A percentile compares a stretch with the other conserved stretches of the same genome.
Evolutionary conservation across 2,888 invertebrate species (phyloP).

Genomic region (Adineta ricciae): DNA sequence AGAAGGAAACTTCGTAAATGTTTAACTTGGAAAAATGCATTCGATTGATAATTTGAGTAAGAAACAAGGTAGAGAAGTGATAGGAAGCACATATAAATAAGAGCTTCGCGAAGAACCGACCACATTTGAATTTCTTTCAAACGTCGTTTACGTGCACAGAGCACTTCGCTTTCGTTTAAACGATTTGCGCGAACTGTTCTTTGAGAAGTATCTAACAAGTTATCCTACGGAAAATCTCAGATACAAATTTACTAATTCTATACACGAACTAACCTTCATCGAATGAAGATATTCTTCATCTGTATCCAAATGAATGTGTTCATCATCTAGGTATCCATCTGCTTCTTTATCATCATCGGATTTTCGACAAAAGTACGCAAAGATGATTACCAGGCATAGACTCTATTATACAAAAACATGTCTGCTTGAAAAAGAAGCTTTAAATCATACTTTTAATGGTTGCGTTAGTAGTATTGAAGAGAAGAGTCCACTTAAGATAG

Average conservation of each 20-base stretch:
- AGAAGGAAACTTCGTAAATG: slow-evolving; percentile 23
- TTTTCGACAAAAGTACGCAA: too few species aligned
- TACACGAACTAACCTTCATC: too few species aligned
- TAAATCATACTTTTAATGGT: neutral
- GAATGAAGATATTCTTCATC: too few species aligned
- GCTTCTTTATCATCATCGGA: too few species aligned
- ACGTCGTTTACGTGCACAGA: neutral
- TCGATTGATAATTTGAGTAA: neutral
- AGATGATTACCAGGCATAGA: too few species aligned
- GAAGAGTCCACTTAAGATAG: neutral
- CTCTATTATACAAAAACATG: too few species aligned
- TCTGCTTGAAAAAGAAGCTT: too few species aligned
- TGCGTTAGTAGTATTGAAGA: neutral
- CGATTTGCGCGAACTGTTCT: neutral
- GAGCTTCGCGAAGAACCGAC: neutral
- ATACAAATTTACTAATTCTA: too few species aligned
- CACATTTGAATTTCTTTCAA: slow-evolving; percentile 16
- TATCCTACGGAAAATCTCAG: too few species aligned
- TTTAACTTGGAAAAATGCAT: slow-evolving; percentile 21
- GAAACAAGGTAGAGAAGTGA: slow-evolving; percentile 18
- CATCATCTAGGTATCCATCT: too few species aligned
- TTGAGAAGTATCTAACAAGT: too few species aligned
- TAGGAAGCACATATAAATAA: slow-evolving; percentile 15
- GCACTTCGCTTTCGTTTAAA: slow-evolving; percentile 6
- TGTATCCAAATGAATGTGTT: too few species aligned